Evolutionary conservation across 2,888 invertebrate species (phyloP).

Genomic region (Cephus pulcher): DNA sequence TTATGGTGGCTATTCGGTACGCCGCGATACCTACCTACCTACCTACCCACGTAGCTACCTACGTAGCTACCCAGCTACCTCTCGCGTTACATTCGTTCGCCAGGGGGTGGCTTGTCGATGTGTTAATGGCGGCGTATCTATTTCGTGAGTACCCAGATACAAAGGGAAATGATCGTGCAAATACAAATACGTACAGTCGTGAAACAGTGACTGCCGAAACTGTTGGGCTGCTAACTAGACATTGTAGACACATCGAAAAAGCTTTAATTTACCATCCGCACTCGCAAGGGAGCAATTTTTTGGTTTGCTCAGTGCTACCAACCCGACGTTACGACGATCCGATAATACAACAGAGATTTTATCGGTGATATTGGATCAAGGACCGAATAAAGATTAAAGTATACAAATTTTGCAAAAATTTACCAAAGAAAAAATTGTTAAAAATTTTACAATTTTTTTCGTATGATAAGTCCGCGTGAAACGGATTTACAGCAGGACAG

Average conservation of each 20-base stretch:
- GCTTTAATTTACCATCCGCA: neutral
- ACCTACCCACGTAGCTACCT: neutral
- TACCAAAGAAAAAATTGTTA: neutral
- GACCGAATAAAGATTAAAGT: neutral
- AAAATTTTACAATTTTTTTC: too few relatives aligned
- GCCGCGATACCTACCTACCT: constrained; percentile 4
- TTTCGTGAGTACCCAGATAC: neutral
- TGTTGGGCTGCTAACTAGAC: neutral
- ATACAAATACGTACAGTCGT: neutral
- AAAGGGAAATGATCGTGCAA: neutral
- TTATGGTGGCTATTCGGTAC: constrained; percentile 34
- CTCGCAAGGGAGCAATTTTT: neutral
- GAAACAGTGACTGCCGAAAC: neutral
- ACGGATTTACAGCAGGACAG: neutral
- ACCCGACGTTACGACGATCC: neutral
- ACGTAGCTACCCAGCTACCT: neutral
- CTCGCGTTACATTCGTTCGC: constrained; percentile 21
- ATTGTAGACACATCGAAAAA: neutral
- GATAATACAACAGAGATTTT: neutral
- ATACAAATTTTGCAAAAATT: neutral
- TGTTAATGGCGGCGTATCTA: constrained; percentile 21
- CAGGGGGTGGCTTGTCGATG: constrained; percentile 27
- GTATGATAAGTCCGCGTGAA: neutral
- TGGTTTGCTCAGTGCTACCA: neutral
- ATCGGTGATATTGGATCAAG: neutral